phyloP scores from a whole-genome alignment of 2,113 vertebrate genomes.

The Arizona elegans region DNA sequence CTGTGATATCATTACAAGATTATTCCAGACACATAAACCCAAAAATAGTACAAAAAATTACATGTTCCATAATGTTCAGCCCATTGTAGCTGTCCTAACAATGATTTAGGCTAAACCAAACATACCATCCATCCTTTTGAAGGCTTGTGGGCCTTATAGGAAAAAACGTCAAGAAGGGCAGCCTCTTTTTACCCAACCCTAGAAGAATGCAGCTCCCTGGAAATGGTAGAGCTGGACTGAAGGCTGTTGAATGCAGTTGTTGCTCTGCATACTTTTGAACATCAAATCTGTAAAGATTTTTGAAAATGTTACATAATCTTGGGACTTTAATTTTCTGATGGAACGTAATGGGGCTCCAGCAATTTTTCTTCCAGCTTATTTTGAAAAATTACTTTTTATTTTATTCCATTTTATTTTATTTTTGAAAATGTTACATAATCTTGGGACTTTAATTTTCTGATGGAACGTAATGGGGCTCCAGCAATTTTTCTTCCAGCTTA shows the following conservation, averaged over 20 bases:
- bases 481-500: neutral
- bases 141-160: neutral
- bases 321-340: too few species aligned
- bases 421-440: neutral
- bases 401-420: too few species aligned
- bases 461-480: neutral
- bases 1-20: neutral
- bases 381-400: too few species aligned
- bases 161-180: neutral
- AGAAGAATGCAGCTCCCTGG: neutral
- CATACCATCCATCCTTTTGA: neutral
- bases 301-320: neutral
- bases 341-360: too few species aligned
- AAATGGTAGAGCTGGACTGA: neutral
- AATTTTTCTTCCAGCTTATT: too few species aligned
- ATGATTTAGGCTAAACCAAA: neutral
- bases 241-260: neutral
- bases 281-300: neutral
- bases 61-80: neutral
- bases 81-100: neutral
- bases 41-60: neutral
- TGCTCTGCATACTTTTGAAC: neutral
- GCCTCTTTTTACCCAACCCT: neutral
- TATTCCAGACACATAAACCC: neutral
- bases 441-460: neutral